Evolutionary conservation across 2,888 invertebrate species (phyloP).

Genomic region (Ophion obscuratus): DNA sequence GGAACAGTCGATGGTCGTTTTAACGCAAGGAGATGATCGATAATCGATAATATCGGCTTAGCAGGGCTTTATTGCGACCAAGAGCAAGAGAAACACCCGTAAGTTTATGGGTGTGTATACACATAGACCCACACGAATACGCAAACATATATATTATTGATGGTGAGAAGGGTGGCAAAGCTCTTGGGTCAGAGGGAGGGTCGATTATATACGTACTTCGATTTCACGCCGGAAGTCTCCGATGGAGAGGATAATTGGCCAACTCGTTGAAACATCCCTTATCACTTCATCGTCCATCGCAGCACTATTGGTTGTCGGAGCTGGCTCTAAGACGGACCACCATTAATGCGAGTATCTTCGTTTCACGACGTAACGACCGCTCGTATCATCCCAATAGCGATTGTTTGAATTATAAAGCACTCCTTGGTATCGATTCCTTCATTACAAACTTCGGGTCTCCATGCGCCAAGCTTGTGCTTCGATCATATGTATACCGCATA

Average conservation of each 20-base stretch:
- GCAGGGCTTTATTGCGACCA: conserved; percentile 41
- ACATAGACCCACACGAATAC: conserved; percentile 17
- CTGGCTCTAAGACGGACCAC: conserved; percentile 18
- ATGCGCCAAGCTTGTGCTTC: not conserved
- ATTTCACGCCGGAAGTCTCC: conserved; percentile 58
- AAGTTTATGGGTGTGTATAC: not conserved
- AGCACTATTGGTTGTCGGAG: not conserved
- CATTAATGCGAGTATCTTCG: not conserved
- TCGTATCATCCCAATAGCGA: not conserved
- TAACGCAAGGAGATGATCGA: conserved; percentile 58
- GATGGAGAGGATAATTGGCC: conserved; percentile 61
- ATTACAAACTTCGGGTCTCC: not conserved
- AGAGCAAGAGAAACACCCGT: conserved; percentile 39
- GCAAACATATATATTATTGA: conserved; percentile 5
- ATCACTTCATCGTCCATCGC: conserved; percentile 55
- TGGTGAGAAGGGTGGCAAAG: conserved; percentile 13
- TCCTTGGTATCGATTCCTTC: conserved; percentile 9
- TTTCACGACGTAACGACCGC: not conserved
- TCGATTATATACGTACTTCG: conserved; percentile 54
- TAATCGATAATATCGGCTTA: conserved; percentile 63
- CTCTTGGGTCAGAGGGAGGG: conserved; percentile 12
- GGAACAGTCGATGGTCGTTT: conserved; percentile 43
- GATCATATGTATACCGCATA: not conserved
- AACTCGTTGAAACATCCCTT: conserved; percentile 61
- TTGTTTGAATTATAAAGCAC: not conserved